These are phyloP conservation scores for Hemichromis elongatus DNA, from an alignment of 2,113 vertebrate species.

Conservation along the genomic window DNA sequence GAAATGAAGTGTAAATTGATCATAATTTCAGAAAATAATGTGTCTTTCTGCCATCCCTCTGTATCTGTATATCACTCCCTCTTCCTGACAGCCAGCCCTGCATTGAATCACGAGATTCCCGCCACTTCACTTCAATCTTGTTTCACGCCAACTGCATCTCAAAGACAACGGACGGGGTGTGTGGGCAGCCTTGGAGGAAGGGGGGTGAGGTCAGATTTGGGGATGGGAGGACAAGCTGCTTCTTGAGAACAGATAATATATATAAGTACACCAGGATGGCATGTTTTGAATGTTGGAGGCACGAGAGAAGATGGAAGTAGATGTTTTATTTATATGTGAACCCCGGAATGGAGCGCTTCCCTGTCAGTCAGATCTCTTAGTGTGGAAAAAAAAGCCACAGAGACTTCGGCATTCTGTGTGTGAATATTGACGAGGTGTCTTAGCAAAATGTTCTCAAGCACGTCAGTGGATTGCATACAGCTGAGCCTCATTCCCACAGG, in stretches of 20 bases:
- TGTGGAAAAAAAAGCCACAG: background rate
- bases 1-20: background rate
- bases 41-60: background rate
- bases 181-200: background rate
- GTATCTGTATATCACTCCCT: background rate
- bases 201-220: background rate
- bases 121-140: constrained; percentile 52
- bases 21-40: no score
- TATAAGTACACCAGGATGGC: background rate
- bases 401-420: background rate
- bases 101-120: constrained; percentile 42
- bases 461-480: background rate
- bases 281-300: background rate
- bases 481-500: background rate
- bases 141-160: constrained; percentile 58
- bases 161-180: constrained; percentile 9
- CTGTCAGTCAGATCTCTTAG: background rate
- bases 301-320: background rate
- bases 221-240: background rate
- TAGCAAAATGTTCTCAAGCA: background rate
- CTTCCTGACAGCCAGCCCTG: background rate
- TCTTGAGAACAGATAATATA: background rate
- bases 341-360: background rate
- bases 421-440: background rate
- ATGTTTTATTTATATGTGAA: background rate